phyloP scores from a whole-genome alignment of 2,888 invertebrate genomes.

The Pegoplata infirma region DNA sequence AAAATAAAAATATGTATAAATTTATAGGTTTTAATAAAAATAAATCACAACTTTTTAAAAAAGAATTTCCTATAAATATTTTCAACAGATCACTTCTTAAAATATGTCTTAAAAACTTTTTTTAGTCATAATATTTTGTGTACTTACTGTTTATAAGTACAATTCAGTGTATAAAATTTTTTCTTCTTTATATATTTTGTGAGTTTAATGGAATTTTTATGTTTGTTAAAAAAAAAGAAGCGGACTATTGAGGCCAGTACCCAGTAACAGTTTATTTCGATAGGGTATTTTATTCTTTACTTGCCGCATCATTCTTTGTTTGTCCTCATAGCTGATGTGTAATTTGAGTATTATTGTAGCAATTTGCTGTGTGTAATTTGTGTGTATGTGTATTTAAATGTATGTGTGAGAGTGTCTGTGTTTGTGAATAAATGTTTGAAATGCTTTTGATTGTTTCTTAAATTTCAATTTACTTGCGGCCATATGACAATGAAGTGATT shows the following conservation, averaged over 20 bases:
- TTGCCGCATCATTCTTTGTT: neutral
- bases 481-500: slow-evolving; percentile 48
- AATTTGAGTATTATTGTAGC: slow-evolving; percentile 54
- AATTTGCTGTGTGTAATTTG: slow-evolving; percentile 47
- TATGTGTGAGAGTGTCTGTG: neutral
- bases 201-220: slow-evolving; percentile 45
- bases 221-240: slow-evolving; percentile 4
- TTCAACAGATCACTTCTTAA: too few species aligned
- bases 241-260: slow-evolving; percentile 1
- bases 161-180: neutral
- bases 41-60: too few species aligned
- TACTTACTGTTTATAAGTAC: too few species aligned
- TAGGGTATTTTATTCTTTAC: neutral
- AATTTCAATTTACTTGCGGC: slow-evolving; percentile 54
- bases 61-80: too few species aligned
- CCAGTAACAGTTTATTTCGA: slow-evolving; percentile 11
- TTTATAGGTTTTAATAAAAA: too few species aligned
- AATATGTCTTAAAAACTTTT: too few species aligned
- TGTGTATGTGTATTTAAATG: slow-evolving; percentile 6
- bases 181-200: neutral
- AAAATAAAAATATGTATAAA: too few species aligned
- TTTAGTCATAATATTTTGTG: too few species aligned
- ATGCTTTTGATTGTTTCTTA: slow-evolving; percentile 43
- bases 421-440: neutral
- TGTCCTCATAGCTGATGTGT: slow-evolving; percentile 1